Percentiles rank a stretch among this genome's conserved stretches.
These are phyloP conservation scores for Ctenicera cuprea DNA, from an alignment of 2,888 invertebrate genomes.

Conservation along the genomic window DNA sequence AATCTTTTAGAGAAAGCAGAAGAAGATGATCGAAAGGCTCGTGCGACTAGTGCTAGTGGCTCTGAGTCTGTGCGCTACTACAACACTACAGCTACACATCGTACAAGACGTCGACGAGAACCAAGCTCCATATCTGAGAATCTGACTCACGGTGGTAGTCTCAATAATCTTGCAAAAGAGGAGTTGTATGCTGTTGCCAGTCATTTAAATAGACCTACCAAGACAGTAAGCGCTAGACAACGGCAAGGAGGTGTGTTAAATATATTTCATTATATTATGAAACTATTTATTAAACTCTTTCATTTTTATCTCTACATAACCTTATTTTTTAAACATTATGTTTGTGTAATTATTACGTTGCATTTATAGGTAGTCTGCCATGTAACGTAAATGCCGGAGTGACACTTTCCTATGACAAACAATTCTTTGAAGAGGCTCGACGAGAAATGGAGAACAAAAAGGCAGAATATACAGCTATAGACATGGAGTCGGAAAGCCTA, in stretches of 20 bases:
- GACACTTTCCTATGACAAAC: constrained; percentile 60
- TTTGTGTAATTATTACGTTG: no score
- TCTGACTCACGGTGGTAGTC: constrained; percentile 75
- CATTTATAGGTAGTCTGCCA: constrained; percentile 68
- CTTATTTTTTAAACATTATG: no score
- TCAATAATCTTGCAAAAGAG: constrained; percentile 76
- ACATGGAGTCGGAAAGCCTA: constrained; percentile 67
- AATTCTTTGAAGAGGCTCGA: constrained; percentile 68
- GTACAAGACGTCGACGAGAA: constrained; percentile 70
- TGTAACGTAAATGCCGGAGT: constrained; percentile 70
- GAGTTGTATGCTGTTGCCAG: constrained; percentile 66
- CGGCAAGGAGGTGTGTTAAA: constrained; percentile 77
- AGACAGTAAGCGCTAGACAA: constrained; percentile 73
- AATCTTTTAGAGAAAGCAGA: constrained; percentile 86
- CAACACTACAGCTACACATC: constrained; percentile 71
- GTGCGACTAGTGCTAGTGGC: constrained; percentile 74
- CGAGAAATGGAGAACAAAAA: constrained; percentile 60
- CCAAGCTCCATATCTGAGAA: constrained; percentile 74
- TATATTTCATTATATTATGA: no score
- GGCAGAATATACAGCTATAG: constrained; percentile 63
- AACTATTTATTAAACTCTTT: no score
- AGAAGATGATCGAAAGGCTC: constrained; percentile 81
- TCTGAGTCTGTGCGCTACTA: constrained; percentile 71
- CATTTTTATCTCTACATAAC: no score
- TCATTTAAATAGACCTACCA: constrained; percentile 62